Evolutionary conservation across 2,888 invertebrate genomes (phyloP).

Genomic region (Mimumesa dahlbomi): DNA sequence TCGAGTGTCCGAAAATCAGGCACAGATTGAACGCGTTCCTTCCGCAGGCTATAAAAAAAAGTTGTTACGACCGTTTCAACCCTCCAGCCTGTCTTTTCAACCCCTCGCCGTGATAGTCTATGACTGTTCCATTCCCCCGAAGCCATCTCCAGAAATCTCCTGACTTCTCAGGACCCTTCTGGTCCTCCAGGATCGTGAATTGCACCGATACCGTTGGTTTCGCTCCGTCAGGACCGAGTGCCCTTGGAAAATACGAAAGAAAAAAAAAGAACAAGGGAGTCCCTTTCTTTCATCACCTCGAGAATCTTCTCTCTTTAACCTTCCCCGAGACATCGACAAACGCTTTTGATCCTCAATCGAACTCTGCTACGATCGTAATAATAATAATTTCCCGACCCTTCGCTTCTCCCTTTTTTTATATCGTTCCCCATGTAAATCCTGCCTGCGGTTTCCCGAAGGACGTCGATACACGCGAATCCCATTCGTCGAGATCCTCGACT

Average conservation of each 20-base stretch:
- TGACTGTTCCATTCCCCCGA: neutral
- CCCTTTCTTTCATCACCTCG: neutral
- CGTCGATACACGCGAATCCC: no score
- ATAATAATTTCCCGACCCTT: no score
- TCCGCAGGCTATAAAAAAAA: slow-evolving; percentile 51
- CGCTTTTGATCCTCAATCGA: no score
- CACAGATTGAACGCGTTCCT: no score
- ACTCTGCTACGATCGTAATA: no score
- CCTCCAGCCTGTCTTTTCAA: slow-evolving; percentile 1
- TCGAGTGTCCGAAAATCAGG: no score
- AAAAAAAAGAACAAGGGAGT: neutral
- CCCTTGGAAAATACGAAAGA: no score
- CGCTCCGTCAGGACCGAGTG: slow-evolving; percentile 12
- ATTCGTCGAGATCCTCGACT: no score
- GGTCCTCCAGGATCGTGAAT: slow-evolving; percentile 29
- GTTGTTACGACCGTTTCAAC: slow-evolving; percentile 37
- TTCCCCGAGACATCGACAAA: no score
- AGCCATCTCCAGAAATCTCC: neutral
- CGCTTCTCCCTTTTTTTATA: no score
- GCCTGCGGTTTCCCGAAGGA: no score
- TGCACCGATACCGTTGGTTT: slow-evolving; percentile 5
- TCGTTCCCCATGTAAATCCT: no score
- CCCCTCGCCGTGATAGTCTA: slow-evolving; percentile 1
- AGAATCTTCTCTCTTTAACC: neutral
- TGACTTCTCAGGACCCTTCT: slow-evolving; percentile 20